Conservation (phyloP, 2,888 invertebrate genomes). For the Buathra laborator region DNA sequence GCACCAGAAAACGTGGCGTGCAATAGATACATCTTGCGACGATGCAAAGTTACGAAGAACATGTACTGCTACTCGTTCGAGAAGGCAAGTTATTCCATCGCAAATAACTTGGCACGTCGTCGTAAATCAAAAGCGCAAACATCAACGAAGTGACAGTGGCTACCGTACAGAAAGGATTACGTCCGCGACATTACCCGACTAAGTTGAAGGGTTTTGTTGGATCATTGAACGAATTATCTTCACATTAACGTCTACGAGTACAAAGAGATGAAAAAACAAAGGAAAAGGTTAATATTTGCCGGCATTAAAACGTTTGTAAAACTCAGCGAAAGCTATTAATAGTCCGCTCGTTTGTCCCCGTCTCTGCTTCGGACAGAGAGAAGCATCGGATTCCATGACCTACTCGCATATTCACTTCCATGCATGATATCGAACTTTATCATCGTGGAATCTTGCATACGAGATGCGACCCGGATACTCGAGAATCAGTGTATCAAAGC, state of each 20-base stretch:
- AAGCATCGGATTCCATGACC: slow-evolving; percentile 28
- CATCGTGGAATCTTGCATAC: slow-evolving; percentile 30
- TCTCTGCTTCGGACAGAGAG: slow-evolving; percentile 39
- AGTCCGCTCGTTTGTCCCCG: slow-evolving; percentile 13
- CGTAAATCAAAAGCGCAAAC: slow-evolving; percentile 61
- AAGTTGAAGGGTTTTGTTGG: slow-evolving; percentile 16
- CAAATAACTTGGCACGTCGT: slow-evolving; percentile 63
- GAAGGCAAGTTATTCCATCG: slow-evolving; percentile 42
- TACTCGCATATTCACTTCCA: slow-evolving; percentile 14
- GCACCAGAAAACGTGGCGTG: slow-evolving; percentile 23
- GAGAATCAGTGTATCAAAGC: background rate
- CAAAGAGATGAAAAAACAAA: background rate
- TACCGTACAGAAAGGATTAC: slow-evolving; percentile 6
- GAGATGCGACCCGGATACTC: slow-evolving; percentile 6
- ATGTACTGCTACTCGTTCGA: background rate
- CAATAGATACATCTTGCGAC: slow-evolving; percentile 9
- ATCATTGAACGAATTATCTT: slow-evolving; percentile 20
- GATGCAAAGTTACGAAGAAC: slow-evolving; percentile 21
- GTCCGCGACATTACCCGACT: slow-evolving; percentile 5
- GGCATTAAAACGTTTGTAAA: background rate
- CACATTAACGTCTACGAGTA: background rate
- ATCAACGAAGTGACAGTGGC: slow-evolving; percentile 32
- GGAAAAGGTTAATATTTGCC: background rate
- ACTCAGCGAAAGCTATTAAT: slow-evolving; percentile 18
- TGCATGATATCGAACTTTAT: slow-evolving; percentile 25